These are phyloP conservation scores for Cephus runcator DNA, from an alignment of 2,888 invertebrate species.

Conservation along the genomic window DNA sequence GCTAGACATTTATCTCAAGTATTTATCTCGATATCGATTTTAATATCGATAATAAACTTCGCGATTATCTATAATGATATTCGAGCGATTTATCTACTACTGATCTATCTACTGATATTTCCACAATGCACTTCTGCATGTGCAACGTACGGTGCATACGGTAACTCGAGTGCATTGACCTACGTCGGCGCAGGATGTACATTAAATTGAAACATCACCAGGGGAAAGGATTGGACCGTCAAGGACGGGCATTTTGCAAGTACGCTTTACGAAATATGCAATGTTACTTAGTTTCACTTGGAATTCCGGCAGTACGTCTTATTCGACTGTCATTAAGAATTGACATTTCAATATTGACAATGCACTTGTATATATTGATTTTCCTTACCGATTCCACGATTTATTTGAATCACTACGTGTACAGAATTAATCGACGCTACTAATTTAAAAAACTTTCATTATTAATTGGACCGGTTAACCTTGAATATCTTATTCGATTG, in stretches of 20 bases:
- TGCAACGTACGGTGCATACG: not conserved
- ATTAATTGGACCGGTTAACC: not conserved
- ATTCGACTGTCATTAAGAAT: not conserved
- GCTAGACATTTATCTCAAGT: not conserved
- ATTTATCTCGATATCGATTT: not conserved
- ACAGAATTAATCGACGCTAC: fast-evolving
- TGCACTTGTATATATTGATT: not conserved
- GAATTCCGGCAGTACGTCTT: not conserved
- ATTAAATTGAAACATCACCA: not conserved
- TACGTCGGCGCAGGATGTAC: not conserved
- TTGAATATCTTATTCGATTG: not conserved
- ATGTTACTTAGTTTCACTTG: not conserved
- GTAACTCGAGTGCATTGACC: not conserved
- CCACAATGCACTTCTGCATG: not conserved
- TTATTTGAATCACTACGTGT: not conserved
- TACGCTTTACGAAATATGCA: not conserved
- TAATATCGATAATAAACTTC: not conserved
- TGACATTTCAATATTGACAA: not conserved
- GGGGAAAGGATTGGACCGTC: not conserved
- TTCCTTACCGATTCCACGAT: not conserved
- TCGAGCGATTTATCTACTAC: too few relatives aligned
- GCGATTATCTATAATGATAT: not conserved
- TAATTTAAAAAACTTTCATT: not conserved
- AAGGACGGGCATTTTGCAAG: not conserved
- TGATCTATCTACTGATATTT: too few relatives aligned